A percentile compares a stretch with the other conserved stretches of the same genome.
Evolutionary conservation across 2,113 vertebrate species (phyloP).

Genomic region (Burhinus oedicnemus): DNA sequence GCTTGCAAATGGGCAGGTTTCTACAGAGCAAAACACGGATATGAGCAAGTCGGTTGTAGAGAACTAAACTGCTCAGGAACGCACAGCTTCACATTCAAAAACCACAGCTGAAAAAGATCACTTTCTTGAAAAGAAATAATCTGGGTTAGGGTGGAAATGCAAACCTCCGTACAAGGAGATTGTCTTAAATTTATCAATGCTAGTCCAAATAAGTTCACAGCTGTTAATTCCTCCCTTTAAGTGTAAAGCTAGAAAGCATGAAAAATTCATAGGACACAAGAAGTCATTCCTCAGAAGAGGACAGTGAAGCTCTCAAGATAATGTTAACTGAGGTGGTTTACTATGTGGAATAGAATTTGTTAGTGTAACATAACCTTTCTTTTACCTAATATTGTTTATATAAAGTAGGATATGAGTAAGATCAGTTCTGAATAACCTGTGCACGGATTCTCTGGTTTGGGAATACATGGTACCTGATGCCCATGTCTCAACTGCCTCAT

Average conservation of each 20-base stretch:
- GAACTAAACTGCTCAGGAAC: not conserved
- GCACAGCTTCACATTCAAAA: not conserved
- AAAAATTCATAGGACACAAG: not conserved
- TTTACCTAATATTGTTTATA: not conserved
- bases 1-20: not conserved
- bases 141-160: not conserved
- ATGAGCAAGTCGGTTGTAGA: not conserved
- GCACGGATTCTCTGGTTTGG: not conserved
- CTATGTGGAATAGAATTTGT: not conserved
- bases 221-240: not conserved
- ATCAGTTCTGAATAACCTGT: not conserved
- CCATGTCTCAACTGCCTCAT: not conserved
- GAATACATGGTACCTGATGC: fast-evolving
- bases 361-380: not conserved
- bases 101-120: not conserved
- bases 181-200: not conserved
- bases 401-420: not conserved
- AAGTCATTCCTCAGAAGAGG: not conserved
- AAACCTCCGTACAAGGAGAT: not conserved
- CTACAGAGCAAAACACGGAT: not conserved
- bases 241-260: not conserved
- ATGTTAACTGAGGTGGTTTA: not conserved
- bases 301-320: not conserved
- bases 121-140: constrained; percentile 14
- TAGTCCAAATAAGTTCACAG: not conserved